phyloP scores from a whole-genome alignment of 2,113 vertebrate genomes.

The Xenopus borealis region DNA sequence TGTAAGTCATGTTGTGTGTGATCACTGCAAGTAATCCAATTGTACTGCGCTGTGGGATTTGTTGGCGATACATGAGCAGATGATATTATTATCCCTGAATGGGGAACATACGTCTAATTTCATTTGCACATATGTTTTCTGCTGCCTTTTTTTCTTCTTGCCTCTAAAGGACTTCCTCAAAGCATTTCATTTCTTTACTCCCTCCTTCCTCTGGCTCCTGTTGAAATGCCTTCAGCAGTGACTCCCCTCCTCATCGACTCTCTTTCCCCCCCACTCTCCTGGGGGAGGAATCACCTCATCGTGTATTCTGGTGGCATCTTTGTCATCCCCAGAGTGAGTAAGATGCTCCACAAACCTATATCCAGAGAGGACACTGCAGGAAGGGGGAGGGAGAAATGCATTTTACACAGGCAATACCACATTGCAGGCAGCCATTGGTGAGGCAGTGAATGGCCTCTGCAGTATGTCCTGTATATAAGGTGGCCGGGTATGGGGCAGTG shows the following conservation, averaged over 20 bases:
- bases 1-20: not conserved
- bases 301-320: constrained; percentile 33
- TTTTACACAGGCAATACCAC: not conserved
- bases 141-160: not conserved
- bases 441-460: too few relatives aligned
- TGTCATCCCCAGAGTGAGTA: constrained; percentile 22
- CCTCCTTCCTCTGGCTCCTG: not conserved
- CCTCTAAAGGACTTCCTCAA: not conserved
- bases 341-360: constrained; percentile 41
- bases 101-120: not conserved
- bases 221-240: constrained; percentile 11
- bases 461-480: too few relatives aligned
- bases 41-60: not conserved
- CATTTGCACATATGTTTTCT: not conserved
- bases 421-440: not conserved
- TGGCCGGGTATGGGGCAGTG: too few relatives aligned
- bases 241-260: constrained; percentile 9
- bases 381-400: not conserved
- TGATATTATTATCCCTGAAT: too few relatives aligned
- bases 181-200: not conserved
- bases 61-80: not conserved
- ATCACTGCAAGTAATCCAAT: not conserved
- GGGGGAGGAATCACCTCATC: constrained; percentile 32
- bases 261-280: constrained; percentile 11
- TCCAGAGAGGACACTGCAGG: constrained; percentile 38